Base-by-base conservation (phyloP, 2,888 invertebrate genomes). In the Thalpophila matura region DNA sequence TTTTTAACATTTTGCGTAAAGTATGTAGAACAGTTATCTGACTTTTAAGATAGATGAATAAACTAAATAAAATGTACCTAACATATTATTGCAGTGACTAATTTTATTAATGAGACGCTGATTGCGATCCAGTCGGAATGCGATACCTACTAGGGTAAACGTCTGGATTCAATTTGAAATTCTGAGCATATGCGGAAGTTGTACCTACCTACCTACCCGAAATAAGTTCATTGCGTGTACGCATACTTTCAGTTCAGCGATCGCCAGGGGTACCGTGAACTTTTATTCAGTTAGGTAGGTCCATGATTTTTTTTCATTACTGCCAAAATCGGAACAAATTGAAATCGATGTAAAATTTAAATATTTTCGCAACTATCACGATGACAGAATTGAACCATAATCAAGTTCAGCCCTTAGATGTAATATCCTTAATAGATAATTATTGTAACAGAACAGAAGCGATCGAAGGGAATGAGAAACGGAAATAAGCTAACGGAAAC, bases 121-220 rank as follows among this genome's bases (percentile, higher is more conserved):
- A 63, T 75, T 66, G 79, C 80, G 85, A 87, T 26, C 83, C 83
- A 81, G 82, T 74, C 74, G 89, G 90, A 89, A 91, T 91, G 89
- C 88, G 83, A 85, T 84, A 91, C 88, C 87, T 83, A 86, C 84
- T n/a, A n/a, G n/a, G n/a, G n/a, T n/a, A 83, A 82, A 65, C 82
- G 86, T 82, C 85, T 86, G 88, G 88, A 86, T 85, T 87, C 87
- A n/a, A n/a, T n/a, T n/a, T n/a, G 80, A 89, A 89, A n/a, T n/a
- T 86, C 84, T 84, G 84, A 86, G 82, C 82, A 87, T 86, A 92
- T 88, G 91, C 93, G 93, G 93, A 94, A 93, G 92, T 92, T n/a
- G n/a, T n/a, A n/a, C n/a, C n/a, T n/a, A 54, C 33, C 40, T n/a
- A 40, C 40, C 40, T 38, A 87, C 87, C 89, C 86, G 88, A 94